phyloP scores from a whole-genome alignment of 1,140 invertebrate species.

The Conus betulinus region DNA sequence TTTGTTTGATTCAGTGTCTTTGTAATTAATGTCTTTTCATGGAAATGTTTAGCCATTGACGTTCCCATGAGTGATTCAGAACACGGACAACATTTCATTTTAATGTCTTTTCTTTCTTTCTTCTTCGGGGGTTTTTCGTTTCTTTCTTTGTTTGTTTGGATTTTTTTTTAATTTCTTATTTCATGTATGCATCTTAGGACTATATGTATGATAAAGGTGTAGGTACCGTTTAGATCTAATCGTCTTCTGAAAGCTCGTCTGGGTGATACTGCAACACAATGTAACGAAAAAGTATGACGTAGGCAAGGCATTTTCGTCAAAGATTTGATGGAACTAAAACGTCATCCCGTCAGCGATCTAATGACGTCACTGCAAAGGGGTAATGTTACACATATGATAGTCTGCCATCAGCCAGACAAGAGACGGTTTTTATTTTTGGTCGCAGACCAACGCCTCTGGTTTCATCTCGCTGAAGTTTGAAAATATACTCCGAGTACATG shows the following conservation, averaged over 20 bases:
- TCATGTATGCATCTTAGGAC: no score
- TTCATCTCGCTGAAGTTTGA: neutral
- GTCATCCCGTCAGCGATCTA: neutral
- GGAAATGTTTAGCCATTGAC: no score
- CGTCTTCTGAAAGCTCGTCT: neutral
- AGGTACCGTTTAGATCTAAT: neutral
- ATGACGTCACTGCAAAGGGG: constrained; percentile 25
- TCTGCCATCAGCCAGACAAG: no score
- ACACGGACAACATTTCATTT: no score
- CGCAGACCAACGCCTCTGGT: neutral
- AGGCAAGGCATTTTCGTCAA: constrained; percentile 7
- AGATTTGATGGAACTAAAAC: neutral
- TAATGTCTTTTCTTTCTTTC: no score
- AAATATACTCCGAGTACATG: neutral
- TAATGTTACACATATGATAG: neutral
- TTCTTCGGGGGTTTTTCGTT: no score
- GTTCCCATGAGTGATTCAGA: no score
- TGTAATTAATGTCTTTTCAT: no score
- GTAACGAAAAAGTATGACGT: constrained; percentile 2
- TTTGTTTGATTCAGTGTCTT: no score
- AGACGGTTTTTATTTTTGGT: neutral
- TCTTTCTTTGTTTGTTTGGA: no score
- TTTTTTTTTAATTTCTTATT: no score
- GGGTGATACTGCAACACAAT: neutral
- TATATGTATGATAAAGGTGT: no score